A percentile compares a stretch with the other conserved stretches of the same genome.
phyloP scores from a whole-genome alignment of 2,888 invertebrate genomes.

The Galeopsomyia nigrocyanea region DNA sequence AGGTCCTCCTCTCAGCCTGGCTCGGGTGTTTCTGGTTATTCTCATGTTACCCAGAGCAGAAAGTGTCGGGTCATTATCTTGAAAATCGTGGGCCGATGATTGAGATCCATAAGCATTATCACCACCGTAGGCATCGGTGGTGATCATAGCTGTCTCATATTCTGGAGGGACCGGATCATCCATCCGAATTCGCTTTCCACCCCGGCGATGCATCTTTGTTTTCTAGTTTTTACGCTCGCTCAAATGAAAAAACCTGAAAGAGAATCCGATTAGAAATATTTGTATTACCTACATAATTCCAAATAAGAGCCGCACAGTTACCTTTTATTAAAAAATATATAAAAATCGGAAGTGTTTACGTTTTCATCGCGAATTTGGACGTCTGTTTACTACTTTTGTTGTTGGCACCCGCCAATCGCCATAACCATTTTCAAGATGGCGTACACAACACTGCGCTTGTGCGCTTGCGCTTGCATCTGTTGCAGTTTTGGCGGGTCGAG shows the following conservation, averaged over 20 bases:
- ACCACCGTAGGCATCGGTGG: conserved; percentile 70
- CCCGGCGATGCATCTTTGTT: conserved; percentile 78
- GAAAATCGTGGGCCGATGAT: conserved; percentile 30
- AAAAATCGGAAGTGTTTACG: conserved; percentile 15
- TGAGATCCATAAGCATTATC: conserved; percentile 59
- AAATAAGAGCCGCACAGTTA: neutral
- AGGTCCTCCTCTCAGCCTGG: conserved; percentile 66
- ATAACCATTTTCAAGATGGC: conserved; percentile 7
- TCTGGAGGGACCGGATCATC: conserved; percentile 89
- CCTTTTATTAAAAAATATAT: neutral
- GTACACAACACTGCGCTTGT: neutral
- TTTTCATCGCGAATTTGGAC: neutral
- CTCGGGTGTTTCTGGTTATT: conserved; percentile 68
- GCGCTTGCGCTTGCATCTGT: neutral
- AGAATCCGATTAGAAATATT: neutral
- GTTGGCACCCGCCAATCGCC: no score
- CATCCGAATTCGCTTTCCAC: conserved; percentile 93
- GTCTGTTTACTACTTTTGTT: neutral
- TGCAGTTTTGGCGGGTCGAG: conserved; percentile 10
- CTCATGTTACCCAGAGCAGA: conserved; percentile 64
- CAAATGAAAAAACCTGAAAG: neutral
- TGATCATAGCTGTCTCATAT: conserved; percentile 81
- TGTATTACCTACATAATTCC: no score
- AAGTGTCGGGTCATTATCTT: conserved; percentile 36
- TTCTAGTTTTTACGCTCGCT: neutral